phyloP scores from a whole-genome alignment of 2,113 vertebrate genomes.

The Zingel zingel region DNA sequence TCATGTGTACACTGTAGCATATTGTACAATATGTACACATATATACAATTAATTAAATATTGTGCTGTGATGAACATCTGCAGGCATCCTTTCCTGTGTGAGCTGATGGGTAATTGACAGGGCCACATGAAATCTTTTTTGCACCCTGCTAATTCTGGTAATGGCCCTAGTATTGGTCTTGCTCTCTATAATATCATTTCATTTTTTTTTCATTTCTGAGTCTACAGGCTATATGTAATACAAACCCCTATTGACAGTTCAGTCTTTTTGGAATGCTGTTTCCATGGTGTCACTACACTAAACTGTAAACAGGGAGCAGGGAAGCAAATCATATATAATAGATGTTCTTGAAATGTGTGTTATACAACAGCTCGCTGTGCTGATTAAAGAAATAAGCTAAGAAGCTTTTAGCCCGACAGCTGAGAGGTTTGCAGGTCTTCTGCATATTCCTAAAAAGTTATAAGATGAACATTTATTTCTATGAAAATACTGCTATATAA shows the following conservation, averaged over 20 bases:
- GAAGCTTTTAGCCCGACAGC: no score
- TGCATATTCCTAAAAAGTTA: background rate
- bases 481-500: background rate
- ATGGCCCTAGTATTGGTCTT: background rate
- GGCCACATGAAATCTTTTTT: no score
- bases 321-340: background rate
- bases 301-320: background rate
- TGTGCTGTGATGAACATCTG: no score
- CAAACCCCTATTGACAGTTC: no score
- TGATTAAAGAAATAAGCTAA: background rate
- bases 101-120: no score
- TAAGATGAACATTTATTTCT: background rate
- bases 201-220: background rate
- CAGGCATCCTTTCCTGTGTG: no score
- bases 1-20: no score
- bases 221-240: background rate
- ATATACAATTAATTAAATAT: no score
- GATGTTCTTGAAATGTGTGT: background rate
- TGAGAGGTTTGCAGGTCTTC: no score
- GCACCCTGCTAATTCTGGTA: background rate
- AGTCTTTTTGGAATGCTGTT: no score
- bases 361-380: background rate
- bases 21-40: no score
- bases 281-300: background rate
- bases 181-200: background rate